These are phyloP conservation scores for Sphinx pinastri DNA, from an alignment of 2,888 invertebrate species.

Conservation along the genomic window DNA sequence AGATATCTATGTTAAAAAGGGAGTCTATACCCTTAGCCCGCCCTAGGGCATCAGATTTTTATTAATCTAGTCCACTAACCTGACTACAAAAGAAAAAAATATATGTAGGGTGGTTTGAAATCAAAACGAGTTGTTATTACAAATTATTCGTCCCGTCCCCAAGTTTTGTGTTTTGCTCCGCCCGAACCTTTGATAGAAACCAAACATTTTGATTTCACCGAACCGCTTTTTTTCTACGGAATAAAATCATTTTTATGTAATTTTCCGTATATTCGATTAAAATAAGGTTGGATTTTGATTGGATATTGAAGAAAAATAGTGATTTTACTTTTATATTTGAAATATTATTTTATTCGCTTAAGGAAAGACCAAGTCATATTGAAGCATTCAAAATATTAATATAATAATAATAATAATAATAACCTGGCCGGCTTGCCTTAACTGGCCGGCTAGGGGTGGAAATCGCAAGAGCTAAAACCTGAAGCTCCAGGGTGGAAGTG, in stretches of 20 bases:
- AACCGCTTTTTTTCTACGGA: not conserved
- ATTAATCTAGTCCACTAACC: not conserved
- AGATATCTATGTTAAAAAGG: too few relatives aligned
- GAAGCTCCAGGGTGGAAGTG: too few relatives aligned
- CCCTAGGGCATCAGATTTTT: not conserved
- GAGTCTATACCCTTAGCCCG: too few relatives aligned
- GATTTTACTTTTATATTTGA: not conserved
- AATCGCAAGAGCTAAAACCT: too few relatives aligned
- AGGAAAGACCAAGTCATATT: too few relatives aligned
- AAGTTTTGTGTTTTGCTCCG: conserved; percentile 62
- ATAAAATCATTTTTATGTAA: not conserved
- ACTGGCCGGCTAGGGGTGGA: too few relatives aligned
- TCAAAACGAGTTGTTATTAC: conserved; percentile 69
- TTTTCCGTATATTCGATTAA: not conserved
- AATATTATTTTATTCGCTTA: too few relatives aligned
- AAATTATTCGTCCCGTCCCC: conserved; percentile 70
- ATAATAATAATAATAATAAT: too few relatives aligned
- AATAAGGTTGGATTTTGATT: not conserved
- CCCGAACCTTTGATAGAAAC: conserved; percentile 62
- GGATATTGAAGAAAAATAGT: not conserved
- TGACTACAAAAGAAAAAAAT: conserved; percentile 10
- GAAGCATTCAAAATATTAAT: too few relatives aligned
- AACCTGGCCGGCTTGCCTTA: too few relatives aligned
- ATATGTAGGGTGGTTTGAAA: conserved; percentile 45
- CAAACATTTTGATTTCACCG: conserved; percentile 53